Evolutionary conservation across 2,888 invertebrate genomes (phyloP).

Genomic region (Callyntrura sp.): DNA sequence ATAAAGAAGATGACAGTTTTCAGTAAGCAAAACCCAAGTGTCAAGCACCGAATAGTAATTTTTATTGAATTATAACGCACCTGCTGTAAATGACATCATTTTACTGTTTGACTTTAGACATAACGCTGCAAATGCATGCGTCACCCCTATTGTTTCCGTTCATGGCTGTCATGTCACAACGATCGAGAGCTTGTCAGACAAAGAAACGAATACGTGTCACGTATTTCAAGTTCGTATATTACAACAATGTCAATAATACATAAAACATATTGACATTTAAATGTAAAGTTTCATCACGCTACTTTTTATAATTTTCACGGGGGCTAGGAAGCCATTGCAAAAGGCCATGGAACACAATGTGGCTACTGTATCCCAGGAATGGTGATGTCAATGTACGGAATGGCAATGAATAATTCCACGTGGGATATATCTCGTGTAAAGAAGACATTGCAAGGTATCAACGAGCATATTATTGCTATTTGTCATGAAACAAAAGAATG

Average conservation of each 20-base stretch:
- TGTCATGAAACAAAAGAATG: too few species aligned
- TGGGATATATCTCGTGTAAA: conserved; percentile 92
- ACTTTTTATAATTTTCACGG: too few species aligned
- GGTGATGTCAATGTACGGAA: conserved; percentile 98
- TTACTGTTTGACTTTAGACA: conserved; percentile 87
- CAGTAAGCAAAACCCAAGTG: conserved; percentile 56
- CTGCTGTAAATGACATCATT: too few species aligned
- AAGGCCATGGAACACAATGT: conserved; percentile 97
- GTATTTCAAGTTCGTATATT: conserved; percentile 76
- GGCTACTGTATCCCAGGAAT: conserved; percentile 86
- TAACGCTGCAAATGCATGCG: conserved; percentile 94
- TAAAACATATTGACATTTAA: too few species aligned
- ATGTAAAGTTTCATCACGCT: too few species aligned
- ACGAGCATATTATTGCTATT: too few species aligned
- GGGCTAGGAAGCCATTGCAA: conserved; percentile 94
- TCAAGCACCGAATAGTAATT: too few species aligned
- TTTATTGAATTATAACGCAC: too few species aligned
- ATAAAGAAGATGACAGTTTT: conserved; percentile 87
- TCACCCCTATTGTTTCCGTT: conserved; percentile 94
- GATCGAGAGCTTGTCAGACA: conserved; percentile 96
- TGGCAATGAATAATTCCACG: conserved; percentile 90
- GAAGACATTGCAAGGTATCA: conserved; percentile 92
- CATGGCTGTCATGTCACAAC: conserved; percentile 96
- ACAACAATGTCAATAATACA: conserved; percentile 9
- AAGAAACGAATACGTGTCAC: conserved; percentile 87